A percentile compares a stretch with the other conserved stretches of the same genome.
Evolutionary conservation across 2,797 vertebrate species (phyloP).

Genomic region (Sylvia borin): DNA sequence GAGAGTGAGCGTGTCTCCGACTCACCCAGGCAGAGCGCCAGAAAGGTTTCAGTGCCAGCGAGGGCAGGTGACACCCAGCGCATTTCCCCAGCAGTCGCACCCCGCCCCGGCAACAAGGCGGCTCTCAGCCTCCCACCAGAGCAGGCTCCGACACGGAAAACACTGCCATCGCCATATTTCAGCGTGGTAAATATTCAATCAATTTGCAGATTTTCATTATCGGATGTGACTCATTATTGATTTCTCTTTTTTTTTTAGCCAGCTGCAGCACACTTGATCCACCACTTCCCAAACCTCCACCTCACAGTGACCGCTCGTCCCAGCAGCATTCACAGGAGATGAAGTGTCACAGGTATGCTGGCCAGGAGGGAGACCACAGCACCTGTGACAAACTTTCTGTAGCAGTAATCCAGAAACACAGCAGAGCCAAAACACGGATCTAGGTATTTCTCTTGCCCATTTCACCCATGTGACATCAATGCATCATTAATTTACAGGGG

Average conservation of each 20-base stretch:
- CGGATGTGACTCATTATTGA: neutral
- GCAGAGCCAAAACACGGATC: neutral
- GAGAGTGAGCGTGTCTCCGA: fast-evolving
- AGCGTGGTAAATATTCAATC: neutral
- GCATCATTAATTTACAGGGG: neutral
- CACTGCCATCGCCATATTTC: neutral
- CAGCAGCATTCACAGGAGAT: neutral
- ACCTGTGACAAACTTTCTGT: neutral
- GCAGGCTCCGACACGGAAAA: neutral
- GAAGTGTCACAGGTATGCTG: neutral
- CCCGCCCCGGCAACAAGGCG: neutral
- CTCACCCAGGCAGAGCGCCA: neutral
- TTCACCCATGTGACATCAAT: neutral
- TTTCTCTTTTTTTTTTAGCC: neutral
- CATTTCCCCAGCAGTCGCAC: neutral
- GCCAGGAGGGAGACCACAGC: neutral
- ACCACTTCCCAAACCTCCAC: neutral
- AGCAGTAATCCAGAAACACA: neutral
- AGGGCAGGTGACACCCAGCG: neutral
- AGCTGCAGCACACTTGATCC: neutral
- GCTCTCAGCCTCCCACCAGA: neutral
- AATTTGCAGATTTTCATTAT: neutral
- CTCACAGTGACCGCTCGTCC: neutral
- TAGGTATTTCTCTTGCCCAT: neutral
- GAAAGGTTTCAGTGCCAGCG: neutral